Percentiles rank a stretch among this genome's conserved stretches.
These are phyloP conservation scores for Cuculus canorus DNA, from an alignment of 2,797 vertebrate genomes.

Conservation along the genomic window DNA sequence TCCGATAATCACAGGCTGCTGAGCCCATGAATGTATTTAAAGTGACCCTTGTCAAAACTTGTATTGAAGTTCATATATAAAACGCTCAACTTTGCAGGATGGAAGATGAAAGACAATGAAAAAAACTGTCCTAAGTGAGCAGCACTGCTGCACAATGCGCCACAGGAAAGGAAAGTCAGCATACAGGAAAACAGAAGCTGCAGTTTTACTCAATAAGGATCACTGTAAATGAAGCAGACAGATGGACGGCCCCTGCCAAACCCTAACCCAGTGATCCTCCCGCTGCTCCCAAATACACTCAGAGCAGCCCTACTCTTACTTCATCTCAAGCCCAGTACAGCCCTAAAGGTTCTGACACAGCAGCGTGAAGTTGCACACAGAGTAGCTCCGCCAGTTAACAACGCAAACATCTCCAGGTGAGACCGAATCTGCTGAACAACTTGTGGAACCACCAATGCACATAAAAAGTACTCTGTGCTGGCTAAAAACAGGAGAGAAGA, in stretches of 20 bases:
- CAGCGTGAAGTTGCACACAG: neutral
- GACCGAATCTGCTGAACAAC: neutral
- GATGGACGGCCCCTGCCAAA: neutral
- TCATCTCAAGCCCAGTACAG: neutral
- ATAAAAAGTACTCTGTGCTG: neutral
- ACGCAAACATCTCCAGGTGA: neutral
- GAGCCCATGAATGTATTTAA: neutral
- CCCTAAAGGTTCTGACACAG: neutral
- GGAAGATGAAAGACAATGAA: slow-evolving; percentile 21
- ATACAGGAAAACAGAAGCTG: slow-evolving; percentile 18
- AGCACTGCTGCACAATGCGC: neutral
- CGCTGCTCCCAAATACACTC: neutral
- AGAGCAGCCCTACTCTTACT: neutral
- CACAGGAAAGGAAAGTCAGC: slow-evolving; percentile 13
- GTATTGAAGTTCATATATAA: neutral
- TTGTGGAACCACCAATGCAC: neutral
- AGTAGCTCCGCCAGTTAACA: neutral
- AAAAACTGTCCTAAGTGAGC: neutral
- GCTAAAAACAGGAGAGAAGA: neutral
- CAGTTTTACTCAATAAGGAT: slow-evolving; percentile 9
- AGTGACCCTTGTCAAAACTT: neutral
- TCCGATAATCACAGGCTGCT: neutral
- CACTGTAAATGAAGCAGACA: slow-evolving; percentile 36
- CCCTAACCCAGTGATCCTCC: neutral
- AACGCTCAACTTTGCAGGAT: neutral